Conservation (phyloP, 2,113 vertebrate species). For the Phainopepla nitens region DNA sequence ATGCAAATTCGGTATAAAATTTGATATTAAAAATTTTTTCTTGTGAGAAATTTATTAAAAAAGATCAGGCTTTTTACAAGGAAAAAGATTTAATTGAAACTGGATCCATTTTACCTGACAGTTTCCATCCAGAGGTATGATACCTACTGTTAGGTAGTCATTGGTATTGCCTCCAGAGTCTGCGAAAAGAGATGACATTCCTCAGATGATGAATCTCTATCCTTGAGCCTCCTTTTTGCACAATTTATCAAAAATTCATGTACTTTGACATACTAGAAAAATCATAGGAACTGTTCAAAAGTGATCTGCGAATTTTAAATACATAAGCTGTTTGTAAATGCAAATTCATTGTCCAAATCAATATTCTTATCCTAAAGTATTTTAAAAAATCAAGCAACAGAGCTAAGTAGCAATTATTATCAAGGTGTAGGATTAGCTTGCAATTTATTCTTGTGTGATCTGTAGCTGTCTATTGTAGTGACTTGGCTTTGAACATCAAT, state of each 20-base stretch:
- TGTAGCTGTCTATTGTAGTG: not conserved
- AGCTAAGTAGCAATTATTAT: not conserved
- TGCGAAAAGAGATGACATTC: not conserved
- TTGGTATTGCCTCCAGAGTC: not conserved
- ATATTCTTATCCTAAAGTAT: not conserved
- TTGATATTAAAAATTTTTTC: not conserved
- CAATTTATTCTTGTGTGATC: not conserved
- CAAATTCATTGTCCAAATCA: not conserved
- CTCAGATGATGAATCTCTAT: not conserved
- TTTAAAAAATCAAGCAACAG: not conserved
- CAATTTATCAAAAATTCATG: not conserved
- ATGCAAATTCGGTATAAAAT: not conserved
- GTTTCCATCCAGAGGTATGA: not conserved
- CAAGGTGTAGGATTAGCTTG: not conserved
- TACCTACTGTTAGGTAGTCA: not conserved
- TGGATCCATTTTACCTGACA: not conserved
- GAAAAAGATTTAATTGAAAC: not conserved
- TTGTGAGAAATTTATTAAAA: not conserved
- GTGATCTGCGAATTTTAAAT: not conserved
- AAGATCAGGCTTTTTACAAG: not conserved
- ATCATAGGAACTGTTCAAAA: not conserved
- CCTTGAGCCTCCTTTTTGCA: not conserved
- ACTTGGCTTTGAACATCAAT: not conserved
- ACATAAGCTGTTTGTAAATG: not conserved
- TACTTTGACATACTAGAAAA: not conserved